Evolutionary conservation across 2,888 invertebrate genomes (phyloP).

Genomic region (Leptopterna dolabrata): DNA sequence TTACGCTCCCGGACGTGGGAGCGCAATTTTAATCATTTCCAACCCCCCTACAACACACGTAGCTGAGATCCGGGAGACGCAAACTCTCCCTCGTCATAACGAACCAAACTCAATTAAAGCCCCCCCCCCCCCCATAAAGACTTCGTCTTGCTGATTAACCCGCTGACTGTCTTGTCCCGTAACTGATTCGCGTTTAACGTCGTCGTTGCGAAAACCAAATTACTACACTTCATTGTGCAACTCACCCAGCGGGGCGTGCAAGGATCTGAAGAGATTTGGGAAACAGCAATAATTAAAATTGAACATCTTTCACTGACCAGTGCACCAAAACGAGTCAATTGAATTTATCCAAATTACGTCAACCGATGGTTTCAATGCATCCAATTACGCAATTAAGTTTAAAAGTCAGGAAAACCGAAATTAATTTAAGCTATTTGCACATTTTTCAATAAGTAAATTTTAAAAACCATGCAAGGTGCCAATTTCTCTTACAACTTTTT

Average conservation of each 20-base stretch:
- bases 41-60: not conserved
- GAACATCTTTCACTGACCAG: too few relatives aligned
- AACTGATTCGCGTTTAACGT: not conserved
- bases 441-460: too few relatives aligned
- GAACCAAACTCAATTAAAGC: constrained; percentile 39
- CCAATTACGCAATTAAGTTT: too few relatives aligned
- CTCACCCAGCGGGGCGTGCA: not conserved
- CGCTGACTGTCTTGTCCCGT: not conserved
- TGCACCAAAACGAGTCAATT: too few relatives aligned
- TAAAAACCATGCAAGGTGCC: too few relatives aligned
- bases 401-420: too few relatives aligned
- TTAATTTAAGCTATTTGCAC: too few relatives aligned
- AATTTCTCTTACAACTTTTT: too few relatives aligned
- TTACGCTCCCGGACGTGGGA: not conserved
- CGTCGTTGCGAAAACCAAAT: not conserved
- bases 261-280: not conserved
- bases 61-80: not conserved
- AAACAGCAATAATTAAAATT: too few relatives aligned
- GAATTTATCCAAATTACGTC: too few relatives aligned
- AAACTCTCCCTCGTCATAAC: constrained; percentile 7
- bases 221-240: not conserved
- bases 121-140: not conserved
- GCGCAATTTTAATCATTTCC: not conserved
- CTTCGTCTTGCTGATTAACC: constrained; percentile 10
- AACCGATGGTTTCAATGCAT: too few relatives aligned